Evolutionary conservation across 2,888 invertebrate genomes (phyloP).

Genomic region (Dendrolimus houi): DNA sequence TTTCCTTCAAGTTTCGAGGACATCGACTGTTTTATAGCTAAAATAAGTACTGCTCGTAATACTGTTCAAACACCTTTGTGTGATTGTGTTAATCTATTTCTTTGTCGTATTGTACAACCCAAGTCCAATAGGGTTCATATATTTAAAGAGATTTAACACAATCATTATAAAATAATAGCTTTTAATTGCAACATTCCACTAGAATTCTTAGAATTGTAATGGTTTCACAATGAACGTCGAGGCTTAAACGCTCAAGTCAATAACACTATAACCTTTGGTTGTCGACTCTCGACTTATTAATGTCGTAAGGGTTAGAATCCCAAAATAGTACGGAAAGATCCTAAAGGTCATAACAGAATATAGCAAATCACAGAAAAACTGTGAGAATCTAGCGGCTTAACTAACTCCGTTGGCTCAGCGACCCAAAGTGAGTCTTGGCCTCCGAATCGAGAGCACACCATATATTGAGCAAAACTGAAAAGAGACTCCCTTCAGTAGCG

Average conservation of each 20-base stretch:
- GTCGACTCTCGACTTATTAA: slow-evolving; percentile 3
- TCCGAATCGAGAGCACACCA: too few relatives aligned
- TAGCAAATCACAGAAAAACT: too few relatives aligned
- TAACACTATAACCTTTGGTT: slow-evolving; percentile 6
- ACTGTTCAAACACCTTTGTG: background rate
- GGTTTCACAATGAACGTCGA: background rate
- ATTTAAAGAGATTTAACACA: background rate
- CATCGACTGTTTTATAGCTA: too few relatives aligned
- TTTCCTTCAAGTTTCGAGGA: too few relatives aligned
- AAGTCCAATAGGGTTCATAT: background rate
- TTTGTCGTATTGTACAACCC: background rate
- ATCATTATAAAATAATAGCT: background rate
- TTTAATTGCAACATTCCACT: background rate
- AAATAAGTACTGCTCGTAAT: too few relatives aligned
- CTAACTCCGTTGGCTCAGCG: too few relatives aligned
- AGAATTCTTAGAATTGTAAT: background rate
- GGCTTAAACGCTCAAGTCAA: slow-evolving; percentile 1
- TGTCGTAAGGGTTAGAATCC: background rate
- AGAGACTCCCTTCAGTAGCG: too few relatives aligned
- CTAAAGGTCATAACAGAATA: background rate
- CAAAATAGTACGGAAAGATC: background rate
- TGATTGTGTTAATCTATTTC: background rate
- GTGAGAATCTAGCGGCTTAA: too few relatives aligned
- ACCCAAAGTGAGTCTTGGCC: too few relatives aligned
- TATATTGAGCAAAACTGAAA: too few relatives aligned